Evolutionary conservation across 1,140 invertebrate genomes (phyloP).

Genomic region (Maniola jurtina): DNA sequence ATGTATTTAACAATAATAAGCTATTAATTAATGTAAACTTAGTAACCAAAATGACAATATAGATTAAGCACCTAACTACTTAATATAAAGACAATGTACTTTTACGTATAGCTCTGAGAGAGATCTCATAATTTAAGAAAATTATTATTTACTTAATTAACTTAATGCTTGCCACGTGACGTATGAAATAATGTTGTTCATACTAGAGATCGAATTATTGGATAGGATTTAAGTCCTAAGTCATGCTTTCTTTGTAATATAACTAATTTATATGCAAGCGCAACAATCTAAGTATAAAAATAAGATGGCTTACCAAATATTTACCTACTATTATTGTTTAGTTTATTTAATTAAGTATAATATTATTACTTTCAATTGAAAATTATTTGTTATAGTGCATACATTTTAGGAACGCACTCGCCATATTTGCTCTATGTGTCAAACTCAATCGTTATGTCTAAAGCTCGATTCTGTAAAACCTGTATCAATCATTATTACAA

Average conservation of each 20-base stretch:
- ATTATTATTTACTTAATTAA: background rate
- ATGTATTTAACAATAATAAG: background rate
- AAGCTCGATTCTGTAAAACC: too few relatives aligned
- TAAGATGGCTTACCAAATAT: slow-evolving; percentile 4
- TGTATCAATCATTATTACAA: too few relatives aligned
- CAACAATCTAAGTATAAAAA: background rate
- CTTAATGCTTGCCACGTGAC: background rate
- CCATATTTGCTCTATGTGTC: too few relatives aligned
- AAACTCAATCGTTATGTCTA: too few relatives aligned
- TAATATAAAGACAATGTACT: background rate
- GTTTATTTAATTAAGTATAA: background rate
- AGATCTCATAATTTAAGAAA: slow-evolving; percentile 16
- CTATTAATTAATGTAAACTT: background rate
- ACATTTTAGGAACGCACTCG: too few relatives aligned
- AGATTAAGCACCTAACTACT: background rate
- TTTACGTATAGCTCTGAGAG: background rate
- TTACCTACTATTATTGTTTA: background rate
- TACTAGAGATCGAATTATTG: too few relatives aligned
- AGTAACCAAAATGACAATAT: slow-evolving; percentile 8
- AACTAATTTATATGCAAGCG: background rate
- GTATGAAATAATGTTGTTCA: too few relatives aligned
- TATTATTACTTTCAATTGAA: too few relatives aligned
- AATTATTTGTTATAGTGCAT: too few relatives aligned
- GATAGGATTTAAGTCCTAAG: too few relatives aligned
- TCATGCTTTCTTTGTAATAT: too few relatives aligned